Conservation (phyloP, 2,888 invertebrate genomes). For the Dasypolia templi region DNA sequence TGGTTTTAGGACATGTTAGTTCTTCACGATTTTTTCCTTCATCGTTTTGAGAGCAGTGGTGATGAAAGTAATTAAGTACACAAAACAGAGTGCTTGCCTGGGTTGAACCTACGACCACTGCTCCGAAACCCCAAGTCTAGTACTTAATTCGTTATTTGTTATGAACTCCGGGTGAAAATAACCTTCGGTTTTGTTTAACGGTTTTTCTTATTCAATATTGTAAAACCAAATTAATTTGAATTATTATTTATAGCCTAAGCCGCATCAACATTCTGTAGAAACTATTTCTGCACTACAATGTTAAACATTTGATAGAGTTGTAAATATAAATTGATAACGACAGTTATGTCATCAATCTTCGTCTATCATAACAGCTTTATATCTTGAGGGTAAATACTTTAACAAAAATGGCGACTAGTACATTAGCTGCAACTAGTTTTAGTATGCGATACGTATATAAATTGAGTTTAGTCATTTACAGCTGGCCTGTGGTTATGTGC, state of each 20-base stretch:
- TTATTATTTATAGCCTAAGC: not conserved
- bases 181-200: too few species aligned
- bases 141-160: too few species aligned
- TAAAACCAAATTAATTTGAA: conserved; percentile 2
- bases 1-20: too few species aligned
- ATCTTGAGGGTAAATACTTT: conserved; percentile 30
- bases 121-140: too few species aligned
- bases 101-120: too few species aligned
- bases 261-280: not conserved
- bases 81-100: too few species aligned
- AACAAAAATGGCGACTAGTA: conserved; percentile 5
- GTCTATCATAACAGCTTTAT: conserved; percentile 29
- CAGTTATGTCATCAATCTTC: conserved; percentile 42
- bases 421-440: conserved; percentile 18
- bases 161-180: too few species aligned
- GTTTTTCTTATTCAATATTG: not conserved
- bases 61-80: too few species aligned
- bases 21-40: too few species aligned
- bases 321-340: conserved; percentile 41
- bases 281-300: conserved; percentile 12
- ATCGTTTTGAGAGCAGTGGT: too few species aligned
- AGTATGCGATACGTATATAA: conserved; percentile 18
- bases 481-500: not conserved
- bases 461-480: conserved; percentile 17
- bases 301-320: conserved; percentile 21